Evolutionary conservation across 1,140 invertebrate species (phyloP).

Genomic region (Galendromus occidentalis): DNA sequence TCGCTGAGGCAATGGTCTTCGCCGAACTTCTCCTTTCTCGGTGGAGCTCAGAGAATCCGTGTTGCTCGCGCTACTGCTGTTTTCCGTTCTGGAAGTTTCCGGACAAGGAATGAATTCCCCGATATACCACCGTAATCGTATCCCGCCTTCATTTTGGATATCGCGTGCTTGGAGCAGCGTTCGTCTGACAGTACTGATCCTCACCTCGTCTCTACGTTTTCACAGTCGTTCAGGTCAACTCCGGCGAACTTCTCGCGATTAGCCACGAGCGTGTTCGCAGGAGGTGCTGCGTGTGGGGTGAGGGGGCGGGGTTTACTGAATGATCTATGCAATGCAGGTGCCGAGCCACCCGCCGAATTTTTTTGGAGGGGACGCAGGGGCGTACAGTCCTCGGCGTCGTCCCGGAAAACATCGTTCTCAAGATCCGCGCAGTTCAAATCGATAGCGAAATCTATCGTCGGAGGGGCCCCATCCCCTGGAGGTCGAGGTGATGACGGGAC

Average conservation of each 20-base stretch:
- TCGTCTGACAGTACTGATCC: no score
- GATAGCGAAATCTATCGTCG: neutral
- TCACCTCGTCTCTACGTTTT: neutral
- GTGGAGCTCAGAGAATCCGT: neutral
- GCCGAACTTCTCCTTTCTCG: neutral
- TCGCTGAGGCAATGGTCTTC: constrained; percentile 24
- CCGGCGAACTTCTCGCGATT: constrained; percentile 30
- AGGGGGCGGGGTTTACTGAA: neutral
- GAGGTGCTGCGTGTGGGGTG: neutral
- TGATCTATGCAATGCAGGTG: constrained; percentile 15
- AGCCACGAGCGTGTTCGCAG: neutral
- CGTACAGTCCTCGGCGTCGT: constrained; percentile 15
- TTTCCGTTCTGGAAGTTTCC: neutral
- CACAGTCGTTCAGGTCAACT: neutral
- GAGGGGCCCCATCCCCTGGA: constrained; percentile 14
- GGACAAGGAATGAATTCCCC: no score
- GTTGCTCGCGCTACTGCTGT: neutral
- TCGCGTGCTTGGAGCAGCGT: no score
- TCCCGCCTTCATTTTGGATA: no score
- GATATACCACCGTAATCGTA: no score
- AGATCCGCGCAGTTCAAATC: neutral
- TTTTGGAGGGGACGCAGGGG: constrained; percentile 11
- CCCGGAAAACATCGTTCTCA: constrained; percentile 4
- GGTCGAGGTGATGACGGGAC: constrained; percentile 12
- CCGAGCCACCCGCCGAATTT: constrained; percentile 18